Evolutionary conservation across 2,113 vertebrate genomes (phyloP).

Genomic region (Erpornis zantholeuca): DNA sequence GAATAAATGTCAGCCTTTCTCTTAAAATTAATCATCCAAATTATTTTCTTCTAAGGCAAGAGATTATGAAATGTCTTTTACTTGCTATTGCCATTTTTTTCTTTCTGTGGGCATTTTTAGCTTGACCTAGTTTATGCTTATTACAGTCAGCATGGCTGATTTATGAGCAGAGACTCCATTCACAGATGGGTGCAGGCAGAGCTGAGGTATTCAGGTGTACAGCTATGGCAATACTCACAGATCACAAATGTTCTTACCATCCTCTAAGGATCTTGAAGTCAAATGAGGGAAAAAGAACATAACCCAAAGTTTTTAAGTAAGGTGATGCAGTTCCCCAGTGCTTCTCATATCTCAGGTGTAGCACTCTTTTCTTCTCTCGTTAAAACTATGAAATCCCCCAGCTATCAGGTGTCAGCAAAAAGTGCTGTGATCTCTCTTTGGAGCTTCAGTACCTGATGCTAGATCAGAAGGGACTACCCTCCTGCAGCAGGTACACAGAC

Average conservation of each 20-base stretch:
- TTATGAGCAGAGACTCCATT: background rate
- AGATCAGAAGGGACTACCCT: background rate
- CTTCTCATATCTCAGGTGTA: background rate
- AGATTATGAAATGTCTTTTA: background rate
- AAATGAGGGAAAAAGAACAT: background rate
- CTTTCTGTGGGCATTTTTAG: background rate
- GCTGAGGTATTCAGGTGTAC: background rate
- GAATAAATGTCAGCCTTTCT: background rate
- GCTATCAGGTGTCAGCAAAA: background rate
- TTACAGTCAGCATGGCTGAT: background rate
- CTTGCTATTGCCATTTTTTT: background rate
- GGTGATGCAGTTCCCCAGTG: background rate
- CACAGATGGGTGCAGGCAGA: background rate
- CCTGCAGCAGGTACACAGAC: background rate
- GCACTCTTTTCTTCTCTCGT: background rate
- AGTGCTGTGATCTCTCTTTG: background rate
- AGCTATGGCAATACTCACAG: background rate
- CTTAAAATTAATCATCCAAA: background rate
- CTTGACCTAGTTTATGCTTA: background rate
- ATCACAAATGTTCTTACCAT: background rate
- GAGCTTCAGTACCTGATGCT: background rate
- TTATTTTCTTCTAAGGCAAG: background rate
- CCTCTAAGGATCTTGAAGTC: background rate
- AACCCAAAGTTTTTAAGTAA: background rate
- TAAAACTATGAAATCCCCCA: background rate